Evolutionary conservation across 2,797 vertebrate species (phyloP).

Genomic region (Alectoris magna): DNA sequence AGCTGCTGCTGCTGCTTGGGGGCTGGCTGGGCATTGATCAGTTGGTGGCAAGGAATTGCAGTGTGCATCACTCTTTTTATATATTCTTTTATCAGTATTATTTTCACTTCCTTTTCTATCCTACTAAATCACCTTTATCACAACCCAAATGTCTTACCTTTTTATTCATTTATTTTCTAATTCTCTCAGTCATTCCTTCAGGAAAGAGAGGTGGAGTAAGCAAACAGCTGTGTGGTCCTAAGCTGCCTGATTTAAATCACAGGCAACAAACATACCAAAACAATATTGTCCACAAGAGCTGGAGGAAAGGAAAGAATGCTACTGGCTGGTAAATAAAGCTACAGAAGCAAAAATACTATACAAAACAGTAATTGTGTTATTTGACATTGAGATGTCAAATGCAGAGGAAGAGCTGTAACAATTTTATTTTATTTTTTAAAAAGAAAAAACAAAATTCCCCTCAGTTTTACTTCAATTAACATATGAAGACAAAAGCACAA

Average conservation of each 20-base stretch:
- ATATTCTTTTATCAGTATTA: background rate
- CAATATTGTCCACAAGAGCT: background rate
- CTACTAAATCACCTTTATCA: too few species aligned
- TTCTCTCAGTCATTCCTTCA: too few species aligned
- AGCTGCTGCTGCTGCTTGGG: too few species aligned
- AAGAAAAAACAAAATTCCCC: background rate
- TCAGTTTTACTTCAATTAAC: background rate
- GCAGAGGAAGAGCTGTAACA: background rate
- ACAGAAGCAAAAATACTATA: background rate
- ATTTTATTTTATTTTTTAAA: background rate
- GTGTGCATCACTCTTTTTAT: too few species aligned
- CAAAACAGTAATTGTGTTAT: background rate
- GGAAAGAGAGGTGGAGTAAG: too few species aligned
- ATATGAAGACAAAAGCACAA: background rate
- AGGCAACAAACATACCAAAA: background rate
- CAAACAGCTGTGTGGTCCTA: too few species aligned
- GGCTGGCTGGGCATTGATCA: too few species aligned
- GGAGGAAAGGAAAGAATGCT: background rate
- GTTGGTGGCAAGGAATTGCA: too few species aligned
- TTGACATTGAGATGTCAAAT: background rate
- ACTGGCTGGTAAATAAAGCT: background rate
- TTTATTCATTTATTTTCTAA: too few species aligned
- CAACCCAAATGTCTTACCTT: too few species aligned
- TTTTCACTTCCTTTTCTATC: background rate
- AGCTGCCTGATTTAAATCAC: too few species aligned